Conservation (phyloP, 2,888 invertebrate genomes). For the Spicauda simplicius region DNA sequence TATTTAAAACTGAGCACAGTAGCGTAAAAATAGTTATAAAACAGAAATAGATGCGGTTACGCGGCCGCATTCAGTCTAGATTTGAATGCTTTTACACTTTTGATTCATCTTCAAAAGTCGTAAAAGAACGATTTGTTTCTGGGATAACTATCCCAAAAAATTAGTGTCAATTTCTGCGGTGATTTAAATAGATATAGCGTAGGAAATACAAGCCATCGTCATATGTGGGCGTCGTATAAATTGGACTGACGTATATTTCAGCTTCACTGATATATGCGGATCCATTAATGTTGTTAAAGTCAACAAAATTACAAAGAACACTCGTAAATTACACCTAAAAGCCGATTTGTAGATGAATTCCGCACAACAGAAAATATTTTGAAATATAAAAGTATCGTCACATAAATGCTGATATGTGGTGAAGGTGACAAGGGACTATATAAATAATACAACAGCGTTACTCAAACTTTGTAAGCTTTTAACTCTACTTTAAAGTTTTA, state of each 20-base stretch:
- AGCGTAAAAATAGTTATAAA: too few relatives aligned
- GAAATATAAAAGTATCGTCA: background rate
- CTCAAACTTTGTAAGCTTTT: too few relatives aligned
- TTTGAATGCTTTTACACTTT: background rate
- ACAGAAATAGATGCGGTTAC: too few relatives aligned
- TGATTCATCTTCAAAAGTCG: background rate
- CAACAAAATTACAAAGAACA: slow-evolving; percentile 6
- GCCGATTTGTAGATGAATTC: slow-evolving; percentile 17
- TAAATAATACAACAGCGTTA: background rate
- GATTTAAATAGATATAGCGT: slow-evolving; percentile 9
- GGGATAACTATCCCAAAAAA: too few relatives aligned
- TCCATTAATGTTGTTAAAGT: slow-evolving; percentile 18
- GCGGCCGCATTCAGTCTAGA: too few relatives aligned
- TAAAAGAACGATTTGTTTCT: background rate
- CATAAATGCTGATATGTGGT: slow-evolving; percentile 9
- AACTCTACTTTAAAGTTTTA: too few relatives aligned
- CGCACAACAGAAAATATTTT: slow-evolving; percentile 5
- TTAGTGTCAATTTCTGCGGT: background rate
- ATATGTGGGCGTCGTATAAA: slow-evolving; percentile 20
- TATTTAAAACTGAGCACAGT: too few relatives aligned
- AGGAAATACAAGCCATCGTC: slow-evolving; percentile 4
- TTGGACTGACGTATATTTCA: slow-evolving; percentile 18
- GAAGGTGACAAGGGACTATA: background rate
- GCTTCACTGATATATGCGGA: slow-evolving; percentile 13
- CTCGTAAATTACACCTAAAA: slow-evolving; percentile 27